These are phyloP conservation scores for Diorhabda sublineata DNA, from an alignment of 1,140 invertebrate species.

Conservation along the genomic window DNA sequence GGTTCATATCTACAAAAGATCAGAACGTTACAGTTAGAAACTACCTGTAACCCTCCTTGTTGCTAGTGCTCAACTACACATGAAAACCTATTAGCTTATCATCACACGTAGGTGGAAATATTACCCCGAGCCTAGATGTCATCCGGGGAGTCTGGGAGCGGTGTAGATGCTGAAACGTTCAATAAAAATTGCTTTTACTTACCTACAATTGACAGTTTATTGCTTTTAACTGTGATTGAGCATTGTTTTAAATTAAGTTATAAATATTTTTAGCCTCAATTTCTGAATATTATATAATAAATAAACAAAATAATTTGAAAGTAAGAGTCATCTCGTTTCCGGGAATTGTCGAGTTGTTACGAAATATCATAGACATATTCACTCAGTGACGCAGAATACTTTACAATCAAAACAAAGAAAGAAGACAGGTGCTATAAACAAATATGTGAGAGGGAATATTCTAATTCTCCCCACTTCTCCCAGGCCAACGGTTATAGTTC, in stretches of 20 bases:
- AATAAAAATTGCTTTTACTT: background rate
- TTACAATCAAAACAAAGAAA: background rate
- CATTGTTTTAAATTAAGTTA: too few species aligned
- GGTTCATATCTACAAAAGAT: slow-evolving; percentile 4
- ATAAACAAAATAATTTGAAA: slow-evolving; percentile 11
- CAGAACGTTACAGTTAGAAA: background rate
- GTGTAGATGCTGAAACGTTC: background rate
- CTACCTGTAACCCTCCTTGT: background rate
- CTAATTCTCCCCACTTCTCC: too few species aligned
- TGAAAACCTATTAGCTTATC: background rate
- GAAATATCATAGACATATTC: background rate
- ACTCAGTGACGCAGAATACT: background rate
- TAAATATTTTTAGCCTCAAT: slow-evolving; percentile 4
- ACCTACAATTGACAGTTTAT: slow-evolving; percentile 4
- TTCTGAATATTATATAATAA: background rate
- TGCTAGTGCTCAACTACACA: background rate
- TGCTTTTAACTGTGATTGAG: background rate
- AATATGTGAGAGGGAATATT: background rate
- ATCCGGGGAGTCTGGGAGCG: slow-evolving; percentile 11
- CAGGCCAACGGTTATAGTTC: too few species aligned
- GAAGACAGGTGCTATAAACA: slow-evolving; percentile 11
- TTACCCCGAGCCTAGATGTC: slow-evolving; percentile 14
- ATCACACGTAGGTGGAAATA: background rate
- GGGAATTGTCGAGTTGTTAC: slow-evolving; percentile 5
- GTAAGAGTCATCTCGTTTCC: slow-evolving; percentile 1